Evolutionary conservation across 2,113 vertebrate species (phyloP).

Genomic region (Protomyctophum bolini): DNA sequence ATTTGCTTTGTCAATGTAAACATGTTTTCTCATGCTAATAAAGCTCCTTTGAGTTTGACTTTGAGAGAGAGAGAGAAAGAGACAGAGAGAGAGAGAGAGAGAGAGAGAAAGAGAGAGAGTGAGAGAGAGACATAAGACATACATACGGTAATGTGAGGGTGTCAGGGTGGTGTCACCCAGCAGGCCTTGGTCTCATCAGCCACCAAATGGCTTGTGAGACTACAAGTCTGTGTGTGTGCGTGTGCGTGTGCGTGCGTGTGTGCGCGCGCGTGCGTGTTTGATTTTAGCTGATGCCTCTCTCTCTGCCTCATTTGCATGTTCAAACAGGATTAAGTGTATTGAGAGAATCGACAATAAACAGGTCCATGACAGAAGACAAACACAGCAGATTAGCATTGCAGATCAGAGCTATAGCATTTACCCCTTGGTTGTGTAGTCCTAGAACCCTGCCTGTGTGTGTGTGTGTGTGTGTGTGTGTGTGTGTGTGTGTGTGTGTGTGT

Average conservation of each 20-base stretch:
- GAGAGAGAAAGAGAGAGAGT: background rate
- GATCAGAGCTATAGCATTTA: slow-evolving; percentile 38
- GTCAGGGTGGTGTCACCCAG: slow-evolving; percentile 31
- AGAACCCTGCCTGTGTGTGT: background rate
- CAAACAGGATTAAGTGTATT: slow-evolving; percentile 55
- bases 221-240: slow-evolving; percentile 19
- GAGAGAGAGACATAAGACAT: background rate
- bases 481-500: background rate
- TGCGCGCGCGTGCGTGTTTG: background rate
- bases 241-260: slow-evolving; percentile 17
- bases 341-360: slow-evolving; percentile 53
- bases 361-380: slow-evolving; percentile 48
- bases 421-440: slow-evolving; percentile 12
- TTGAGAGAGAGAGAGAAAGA: background rate
- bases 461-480: background rate
- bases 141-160: too few relatives aligned
- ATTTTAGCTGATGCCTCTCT: background rate
- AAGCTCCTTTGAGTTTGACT: too few relatives aligned
- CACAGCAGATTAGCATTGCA: slow-evolving; percentile 43
- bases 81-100: background rate
- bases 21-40: too few relatives aligned
- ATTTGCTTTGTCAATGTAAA: too few relatives aligned
- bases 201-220: slow-evolving; percentile 47
- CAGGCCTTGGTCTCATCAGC: slow-evolving; percentile 46
- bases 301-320: slow-evolving; percentile 49